Conservation (phyloP, 2,888 invertebrate species). For the Chrysodeixis includens region DNA sequence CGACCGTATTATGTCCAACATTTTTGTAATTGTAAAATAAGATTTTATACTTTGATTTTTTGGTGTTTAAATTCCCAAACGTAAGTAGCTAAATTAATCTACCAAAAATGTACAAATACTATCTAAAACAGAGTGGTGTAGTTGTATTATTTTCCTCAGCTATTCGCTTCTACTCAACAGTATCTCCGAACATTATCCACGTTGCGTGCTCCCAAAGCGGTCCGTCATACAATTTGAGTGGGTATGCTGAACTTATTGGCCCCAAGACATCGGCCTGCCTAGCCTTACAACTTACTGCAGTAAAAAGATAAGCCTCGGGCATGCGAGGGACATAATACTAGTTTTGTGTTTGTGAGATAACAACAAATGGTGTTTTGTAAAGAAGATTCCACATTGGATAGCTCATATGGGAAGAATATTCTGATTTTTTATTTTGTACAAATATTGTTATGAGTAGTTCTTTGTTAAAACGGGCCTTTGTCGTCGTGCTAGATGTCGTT, state of each 20-base stretch:
- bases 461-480: background rate
- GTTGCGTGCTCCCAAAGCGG: slow-evolving; percentile 46
- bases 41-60: background rate
- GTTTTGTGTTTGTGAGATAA: slow-evolving; percentile 20
- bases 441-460: background rate
- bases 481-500: too few relatives aligned
- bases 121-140: background rate
- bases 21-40: too few relatives aligned
- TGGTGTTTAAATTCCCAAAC: background rate
- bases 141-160: background rate
- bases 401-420: background rate
- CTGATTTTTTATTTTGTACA: background rate
- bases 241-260: slow-evolving; percentile 59
- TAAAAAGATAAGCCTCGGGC: slow-evolving; percentile 56
- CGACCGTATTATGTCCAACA: too few relatives aligned
- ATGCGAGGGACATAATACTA: slow-evolving; percentile 14
- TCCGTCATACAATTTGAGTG: slow-evolving; percentile 54
- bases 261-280: slow-evolving; percentile 55
- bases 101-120: background rate
- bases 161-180: slow-evolving; percentile 21
- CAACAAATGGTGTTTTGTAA: slow-evolving; percentile 5
- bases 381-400: background rate
- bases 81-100: background rate
- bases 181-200: slow-evolving; percentile 22
- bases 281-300: slow-evolving; percentile 45